Conservation (phyloP, 2,797 vertebrate species). For the Lithobates pipiens region DNA sequence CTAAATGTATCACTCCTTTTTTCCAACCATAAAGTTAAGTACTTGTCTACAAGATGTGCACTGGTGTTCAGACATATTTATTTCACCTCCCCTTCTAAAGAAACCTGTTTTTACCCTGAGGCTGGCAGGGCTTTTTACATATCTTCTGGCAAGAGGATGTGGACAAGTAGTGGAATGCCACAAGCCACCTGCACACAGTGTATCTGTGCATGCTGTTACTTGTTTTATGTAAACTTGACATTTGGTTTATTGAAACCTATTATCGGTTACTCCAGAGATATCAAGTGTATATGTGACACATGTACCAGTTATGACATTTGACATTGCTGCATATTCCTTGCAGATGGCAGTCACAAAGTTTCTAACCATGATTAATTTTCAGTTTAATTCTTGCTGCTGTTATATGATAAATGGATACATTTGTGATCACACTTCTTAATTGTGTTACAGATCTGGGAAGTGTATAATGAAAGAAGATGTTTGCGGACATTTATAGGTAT, state of each 20-base stretch:
- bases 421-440: not conserved
- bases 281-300: not conserved
- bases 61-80: not conserved
- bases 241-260: not conserved
- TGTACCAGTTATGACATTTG: not conserved
- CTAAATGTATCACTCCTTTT: not conserved
- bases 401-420: not conserved
- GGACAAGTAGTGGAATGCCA: not conserved
- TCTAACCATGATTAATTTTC: not conserved
- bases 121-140: not conserved
- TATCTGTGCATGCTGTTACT: not conserved
- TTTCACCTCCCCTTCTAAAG: not conserved
- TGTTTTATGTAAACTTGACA: not conserved
- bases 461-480: constrained; percentile 92
- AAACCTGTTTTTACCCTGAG: not conserved
- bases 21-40: not conserved
- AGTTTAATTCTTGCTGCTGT: not conserved
- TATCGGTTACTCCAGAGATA: not conserved
- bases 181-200: not conserved
- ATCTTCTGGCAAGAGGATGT: not conserved
- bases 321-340: not conserved
- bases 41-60: not conserved
- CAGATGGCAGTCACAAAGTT: too few species aligned
- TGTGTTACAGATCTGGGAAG: constrained; percentile 89
- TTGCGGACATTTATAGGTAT: constrained; percentile 95